Evolutionary conservation across 2,888 invertebrate genomes (phyloP), one percentile per base, ranked within the genome.

Genomic region (Neoitamus cyanurus): DNA sequence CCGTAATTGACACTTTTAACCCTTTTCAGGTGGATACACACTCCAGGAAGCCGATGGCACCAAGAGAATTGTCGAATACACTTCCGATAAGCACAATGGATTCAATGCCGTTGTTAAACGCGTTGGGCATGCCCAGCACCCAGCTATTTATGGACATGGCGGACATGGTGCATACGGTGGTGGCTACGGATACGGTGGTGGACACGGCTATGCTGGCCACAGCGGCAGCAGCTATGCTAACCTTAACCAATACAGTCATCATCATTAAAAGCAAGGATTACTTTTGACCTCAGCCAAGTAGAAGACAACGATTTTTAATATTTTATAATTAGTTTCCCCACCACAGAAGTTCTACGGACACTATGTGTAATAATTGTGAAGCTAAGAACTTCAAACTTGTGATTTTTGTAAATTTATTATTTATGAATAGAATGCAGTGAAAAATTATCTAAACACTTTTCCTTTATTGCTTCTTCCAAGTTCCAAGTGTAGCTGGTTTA

Each of bases 71-170:
- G 92, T 92, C 68, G 92, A 92, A 87, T 92, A 92, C 87, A 89
- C 90, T 3, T 92, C 92, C 25, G 92, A 92, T 86, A 91, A 92
- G 86, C 92, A 92, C 83, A 91, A 91, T 80, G 92, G 92, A 34
- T 92, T 92, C 88, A 92, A 92, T 86, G 92, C 92, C 0, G 88
- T 92, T 15, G 92, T 92, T 15, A 92, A 92, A 88, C 92, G 91
- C 86, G 90, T 92, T 75, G 92, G 92, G 34, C 90, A 91, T 80
- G 90, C 90, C 58, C 87, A 88, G 70, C 89, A 90, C 84, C 90
- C 90, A 1, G 88, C 89, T 70, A 86, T 88, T 11, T 88, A 90
- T 85, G 68, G 68, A 28, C 68, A 73, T 7, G 69, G 69, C 7
- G 82, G 82, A 15, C 69, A 69, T 25, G 68, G 69, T 5, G 69